Conservation (phyloP, 2,888 invertebrate species). For the Taphrorychus bicolor region DNA sequence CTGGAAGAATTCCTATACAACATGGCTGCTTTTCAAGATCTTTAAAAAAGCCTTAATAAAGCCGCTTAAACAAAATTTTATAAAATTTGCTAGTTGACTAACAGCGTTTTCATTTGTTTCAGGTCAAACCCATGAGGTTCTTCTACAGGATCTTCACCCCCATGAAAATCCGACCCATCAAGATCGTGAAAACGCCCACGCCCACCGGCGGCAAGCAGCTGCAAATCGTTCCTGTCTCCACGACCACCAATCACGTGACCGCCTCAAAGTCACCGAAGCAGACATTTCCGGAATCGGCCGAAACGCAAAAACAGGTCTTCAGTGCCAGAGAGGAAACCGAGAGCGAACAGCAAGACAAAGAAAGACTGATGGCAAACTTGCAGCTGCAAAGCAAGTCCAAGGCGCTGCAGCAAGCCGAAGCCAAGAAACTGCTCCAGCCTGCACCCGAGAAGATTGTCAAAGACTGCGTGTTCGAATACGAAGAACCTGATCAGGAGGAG, state of each 20-base stretch:
- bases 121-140: constrained; percentile 71
- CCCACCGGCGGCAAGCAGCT: constrained; percentile 57
- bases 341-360: constrained; percentile 50
- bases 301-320: constrained; percentile 19
- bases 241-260: constrained; percentile 8
- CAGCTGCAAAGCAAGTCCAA: constrained; percentile 55
- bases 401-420: constrained; percentile 44
- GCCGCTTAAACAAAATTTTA: background rate
- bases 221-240: constrained; percentile 53
- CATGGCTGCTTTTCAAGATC: background rate
- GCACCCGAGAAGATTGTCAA: constrained; percentile 45
- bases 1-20: background rate
- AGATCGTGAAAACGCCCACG: constrained; percentile 56
- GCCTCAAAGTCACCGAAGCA: constrained; percentile 11
- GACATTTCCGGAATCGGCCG: constrained; percentile 29
- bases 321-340: constrained; percentile 44
- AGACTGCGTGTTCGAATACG: constrained; percentile 57
- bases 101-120: constrained; percentile 45
- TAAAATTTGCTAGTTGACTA: background rate
- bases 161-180: constrained; percentile 57
- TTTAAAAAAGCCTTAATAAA: no score
- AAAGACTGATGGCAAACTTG: constrained; percentile 55
- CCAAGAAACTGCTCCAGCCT: constrained; percentile 44
- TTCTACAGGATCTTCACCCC: constrained; percentile 67
- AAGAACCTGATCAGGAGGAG: constrained; percentile 58